These are phyloP conservation scores for Cecropterus lyciades DNA, from an alignment of 1,140 invertebrate genomes.

Conservation along the genomic window DNA sequence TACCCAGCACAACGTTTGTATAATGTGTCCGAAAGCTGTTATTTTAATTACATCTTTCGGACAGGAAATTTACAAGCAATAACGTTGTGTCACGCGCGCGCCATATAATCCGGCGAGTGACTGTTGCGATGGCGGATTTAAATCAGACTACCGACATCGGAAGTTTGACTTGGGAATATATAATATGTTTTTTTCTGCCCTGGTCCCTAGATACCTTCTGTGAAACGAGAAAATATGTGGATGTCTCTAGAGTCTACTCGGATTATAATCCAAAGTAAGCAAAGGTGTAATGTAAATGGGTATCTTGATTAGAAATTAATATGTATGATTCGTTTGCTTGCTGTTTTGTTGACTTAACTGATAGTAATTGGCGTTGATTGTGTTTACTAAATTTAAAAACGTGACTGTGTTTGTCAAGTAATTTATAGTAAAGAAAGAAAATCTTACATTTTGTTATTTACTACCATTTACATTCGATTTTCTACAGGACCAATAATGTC, in stretches of 20 bases:
- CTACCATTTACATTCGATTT: no score
- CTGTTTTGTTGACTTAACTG: not conserved
- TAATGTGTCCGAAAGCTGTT: slow-evolving; percentile 29
- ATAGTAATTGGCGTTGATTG: no score
- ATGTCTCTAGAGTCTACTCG: no score
- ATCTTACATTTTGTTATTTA: no score
- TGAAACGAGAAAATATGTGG: not conserved
- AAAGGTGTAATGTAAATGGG: no score
- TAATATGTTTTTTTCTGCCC: slow-evolving; percentile 29
- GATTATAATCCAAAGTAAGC: no score
- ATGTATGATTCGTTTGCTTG: not conserved
- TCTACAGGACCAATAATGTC: no score
- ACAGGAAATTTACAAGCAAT: slow-evolving; percentile 45
- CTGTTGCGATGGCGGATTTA: slow-evolving; percentile 39
- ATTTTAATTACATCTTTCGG: no score
- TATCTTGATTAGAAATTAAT: slow-evolving; percentile 3
- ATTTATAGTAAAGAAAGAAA: no score
- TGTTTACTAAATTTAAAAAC: no score
- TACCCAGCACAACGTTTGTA: slow-evolving; percentile 7
- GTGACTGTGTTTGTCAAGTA: no score
- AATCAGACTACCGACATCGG: slow-evolving; percentile 39
- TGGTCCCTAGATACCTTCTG: not conserved
- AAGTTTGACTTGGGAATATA: slow-evolving; percentile 27
- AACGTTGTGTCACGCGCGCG: slow-evolving; percentile 37
- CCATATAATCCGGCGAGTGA: slow-evolving; percentile 36